These are phyloP conservation scores for Anoura caudifer DNA, from an alignment of 2,113 vertebrate genomes.

Conservation along the genomic window DNA sequence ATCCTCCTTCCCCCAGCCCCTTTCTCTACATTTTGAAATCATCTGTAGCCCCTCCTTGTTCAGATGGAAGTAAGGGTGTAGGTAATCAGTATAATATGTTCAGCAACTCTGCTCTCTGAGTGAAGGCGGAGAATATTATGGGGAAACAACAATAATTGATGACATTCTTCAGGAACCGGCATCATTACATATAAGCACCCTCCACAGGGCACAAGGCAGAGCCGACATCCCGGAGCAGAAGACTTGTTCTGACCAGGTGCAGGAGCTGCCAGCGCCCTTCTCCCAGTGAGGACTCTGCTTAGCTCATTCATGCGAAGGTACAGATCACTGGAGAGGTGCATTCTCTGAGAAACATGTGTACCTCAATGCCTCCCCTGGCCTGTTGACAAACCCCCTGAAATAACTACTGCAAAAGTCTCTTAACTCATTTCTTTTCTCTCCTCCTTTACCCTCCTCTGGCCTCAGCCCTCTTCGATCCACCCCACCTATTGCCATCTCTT, in stretches of 20 bases:
- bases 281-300: neutral
- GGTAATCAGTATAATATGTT: neutral
- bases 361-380: neutral
- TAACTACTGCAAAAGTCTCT: neutral
- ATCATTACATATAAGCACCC: neutral
- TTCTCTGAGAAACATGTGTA: neutral
- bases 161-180: neutral
- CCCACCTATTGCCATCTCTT: accelerated
- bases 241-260: no score
- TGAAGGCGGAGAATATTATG: neutral
- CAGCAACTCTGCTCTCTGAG: neutral
- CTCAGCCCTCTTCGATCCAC: neutral
- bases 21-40: neutral
- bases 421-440: neutral
- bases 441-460: no score
- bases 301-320: accelerated
- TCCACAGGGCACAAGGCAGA: neutral
- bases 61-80: neutral
- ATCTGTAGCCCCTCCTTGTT: neutral
- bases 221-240: neutral
- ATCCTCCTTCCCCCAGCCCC: neutral
- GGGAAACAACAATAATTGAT: neutral
- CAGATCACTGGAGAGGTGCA: neutral
- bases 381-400: neutral
- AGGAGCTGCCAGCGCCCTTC: neutral